Base-by-base conservation (phyloP, 2,113 vertebrate species). In the Pipra filicauda region DNA sequence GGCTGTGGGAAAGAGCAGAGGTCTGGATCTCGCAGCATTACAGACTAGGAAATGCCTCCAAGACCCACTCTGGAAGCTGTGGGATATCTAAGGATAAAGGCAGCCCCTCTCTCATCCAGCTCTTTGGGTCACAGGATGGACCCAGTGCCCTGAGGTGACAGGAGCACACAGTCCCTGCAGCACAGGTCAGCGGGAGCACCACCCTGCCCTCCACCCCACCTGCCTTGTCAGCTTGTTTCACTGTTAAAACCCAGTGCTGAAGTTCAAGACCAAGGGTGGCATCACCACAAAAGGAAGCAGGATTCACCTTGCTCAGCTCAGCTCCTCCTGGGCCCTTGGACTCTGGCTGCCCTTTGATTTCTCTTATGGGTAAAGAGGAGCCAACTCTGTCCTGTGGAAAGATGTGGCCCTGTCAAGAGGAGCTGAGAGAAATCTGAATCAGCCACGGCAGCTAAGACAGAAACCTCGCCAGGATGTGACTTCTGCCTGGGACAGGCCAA, bases 61-160 rank as follows among this genome's bases (percentile, higher is more conserved):
- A 71, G 24, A 33, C 15, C 39, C 48, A 37, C 15, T 6, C 85
- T 52, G 55, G 65, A 35, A 69, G 39, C 78, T 74, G 26, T 24
- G 43, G 31, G 21, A 61, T 70, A 10, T 39, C 12, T 35, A n/a
- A 46, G 23, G 71, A 64, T 24, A 46, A 51, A 30, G 31, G 23
- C 62, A 93, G 69, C 33, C 21, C 54, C 1, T 0, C 43, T 64
- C 20, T 33, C 16, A 18, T 7, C 8, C 54, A 51, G 35, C 24
- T 59, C 1, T 48, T 64, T 57, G n/a, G 31, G 17, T 16, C 13
- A 44, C 14, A 18, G 62, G 7, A 12, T 4, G 39, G 75, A 76
- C 8, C 28, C 0, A 0, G 12, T 30, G 28, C 11, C 51, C 3
- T 0, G 35, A 59, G 41, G 69, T 3, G 5, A 73, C 49, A 73